Conservation (phyloP, 92 coral and sea anemone genomes). For the Montipora capitata region DNA sequence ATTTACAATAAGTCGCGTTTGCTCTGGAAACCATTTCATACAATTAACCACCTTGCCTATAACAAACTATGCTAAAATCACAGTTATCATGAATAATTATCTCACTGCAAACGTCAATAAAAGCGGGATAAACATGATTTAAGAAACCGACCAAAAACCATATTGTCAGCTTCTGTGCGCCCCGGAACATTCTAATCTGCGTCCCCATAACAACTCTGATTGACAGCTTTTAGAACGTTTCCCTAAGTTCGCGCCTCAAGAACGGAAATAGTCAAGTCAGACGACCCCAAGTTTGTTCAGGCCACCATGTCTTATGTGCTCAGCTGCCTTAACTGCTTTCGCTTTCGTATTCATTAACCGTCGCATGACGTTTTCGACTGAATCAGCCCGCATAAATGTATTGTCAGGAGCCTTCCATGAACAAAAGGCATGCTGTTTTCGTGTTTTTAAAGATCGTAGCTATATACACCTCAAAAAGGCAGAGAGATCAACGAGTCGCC, state of each 20-base stretch:
- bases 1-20: conserved; percentile 7
- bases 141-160: background rate
- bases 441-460: background rate
- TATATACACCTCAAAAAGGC: background rate
- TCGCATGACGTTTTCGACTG: conserved; percentile 8
- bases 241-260: conserved; percentile 19
- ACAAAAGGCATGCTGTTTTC: background rate
- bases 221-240: conserved; percentile 31
- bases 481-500: conserved; percentile 9
- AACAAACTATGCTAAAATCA: background rate
- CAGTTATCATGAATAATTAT: background rate
- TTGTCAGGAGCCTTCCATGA: conserved; percentile 5
- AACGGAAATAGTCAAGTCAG: conserved; percentile 18
- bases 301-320: conserved; percentile 21
- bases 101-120: background rate
- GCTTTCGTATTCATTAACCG: conserved; percentile 37
- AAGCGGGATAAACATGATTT: background rate
- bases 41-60: background rate
- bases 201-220: conserved; percentile 31
- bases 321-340: conserved; percentile 45
- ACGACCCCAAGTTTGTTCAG: conserved; percentile 28
- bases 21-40: conserved; percentile 17
- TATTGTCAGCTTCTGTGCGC: background rate
- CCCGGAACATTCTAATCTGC: background rate
- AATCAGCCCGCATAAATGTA: conserved; percentile 4